A percentile compares a stretch with the other conserved stretches of the same genome.
Evolutionary conservation across 2,797 vertebrate species (phyloP).

Genomic region (Falco peregrinus): DNA sequence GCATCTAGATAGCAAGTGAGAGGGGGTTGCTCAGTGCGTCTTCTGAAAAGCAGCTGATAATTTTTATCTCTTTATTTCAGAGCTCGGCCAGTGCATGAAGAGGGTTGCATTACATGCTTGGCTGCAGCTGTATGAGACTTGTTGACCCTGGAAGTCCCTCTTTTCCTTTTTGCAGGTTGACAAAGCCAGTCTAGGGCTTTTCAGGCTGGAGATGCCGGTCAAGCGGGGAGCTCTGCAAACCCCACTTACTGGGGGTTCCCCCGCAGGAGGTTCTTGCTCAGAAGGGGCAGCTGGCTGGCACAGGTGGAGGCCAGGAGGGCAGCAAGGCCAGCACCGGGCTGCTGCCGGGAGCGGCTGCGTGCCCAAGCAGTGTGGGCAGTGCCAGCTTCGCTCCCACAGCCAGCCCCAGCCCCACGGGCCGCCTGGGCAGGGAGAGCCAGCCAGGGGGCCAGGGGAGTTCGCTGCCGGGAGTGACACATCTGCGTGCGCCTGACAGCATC

Average conservation of each 20-base stretch:
- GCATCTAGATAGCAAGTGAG: background rate
- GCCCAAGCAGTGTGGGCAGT: background rate
- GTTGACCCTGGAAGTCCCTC: background rate
- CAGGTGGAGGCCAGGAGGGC: background rate
- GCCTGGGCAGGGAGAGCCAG: background rate
- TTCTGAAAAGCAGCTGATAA: background rate
- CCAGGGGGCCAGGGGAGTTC: background rate
- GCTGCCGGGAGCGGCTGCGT: background rate
- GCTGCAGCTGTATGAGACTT: background rate
- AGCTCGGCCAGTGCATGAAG: background rate
- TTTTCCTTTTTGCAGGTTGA: background rate
- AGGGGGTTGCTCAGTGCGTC: background rate
- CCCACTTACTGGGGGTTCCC: background rate
- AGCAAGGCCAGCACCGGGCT: background rate
- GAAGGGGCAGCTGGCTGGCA: background rate
- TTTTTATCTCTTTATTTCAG: background rate
- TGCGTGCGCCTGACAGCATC: slow-evolving; percentile 44
- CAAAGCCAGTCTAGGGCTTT: background rate
- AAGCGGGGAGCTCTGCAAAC: background rate
- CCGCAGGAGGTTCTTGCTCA: background rate
- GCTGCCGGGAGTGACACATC: slow-evolving; percentile 27
- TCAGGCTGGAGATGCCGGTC: background rate
- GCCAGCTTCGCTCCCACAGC: background rate
- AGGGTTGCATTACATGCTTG: background rate
- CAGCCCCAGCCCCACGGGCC: background rate